phyloP scores from a whole-genome alignment of 2,888 invertebrate genomes.

The Drosophila peninsularis region DNA sequence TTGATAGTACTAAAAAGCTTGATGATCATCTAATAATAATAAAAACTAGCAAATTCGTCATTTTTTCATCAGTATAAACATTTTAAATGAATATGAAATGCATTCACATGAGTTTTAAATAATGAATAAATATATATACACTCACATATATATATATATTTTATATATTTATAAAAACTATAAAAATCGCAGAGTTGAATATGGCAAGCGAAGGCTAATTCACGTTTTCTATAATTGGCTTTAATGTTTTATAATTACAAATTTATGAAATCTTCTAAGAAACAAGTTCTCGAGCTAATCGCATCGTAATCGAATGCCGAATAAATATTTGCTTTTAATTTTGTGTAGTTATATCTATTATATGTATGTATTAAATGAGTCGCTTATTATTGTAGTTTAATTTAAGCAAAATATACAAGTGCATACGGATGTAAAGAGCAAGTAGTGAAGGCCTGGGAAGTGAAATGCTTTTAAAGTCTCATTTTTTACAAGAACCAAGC shows the following conservation, averaged over 20 bases:
- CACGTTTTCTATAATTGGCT: constrained; percentile 77
- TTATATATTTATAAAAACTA: constrained; percentile 79
- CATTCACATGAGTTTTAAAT: constrained; percentile 72
- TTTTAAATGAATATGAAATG: constrained; percentile 66
- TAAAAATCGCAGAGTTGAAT: constrained; percentile 64
- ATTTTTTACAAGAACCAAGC: constrained; percentile 80
- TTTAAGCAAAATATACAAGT: constrained; percentile 78
- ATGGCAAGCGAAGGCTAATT: constrained; percentile 65
- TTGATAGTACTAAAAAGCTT: constrained; percentile 41
- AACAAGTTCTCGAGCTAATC: constrained; percentile 56
- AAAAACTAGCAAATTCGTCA: constrained; percentile 60
- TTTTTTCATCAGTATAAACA: constrained; percentile 62
- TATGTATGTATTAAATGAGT: constrained; percentile 72
- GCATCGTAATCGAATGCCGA: constrained; percentile 52
- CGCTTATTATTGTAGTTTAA: constrained; percentile 80
- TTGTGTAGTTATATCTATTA: constrained; percentile 71
- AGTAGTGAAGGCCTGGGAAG: constrained; percentile 68
- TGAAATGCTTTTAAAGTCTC: constrained; percentile 82
- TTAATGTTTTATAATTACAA: constrained; percentile 70
- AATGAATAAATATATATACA: constrained; percentile 25
- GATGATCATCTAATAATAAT: constrained; percentile 26
- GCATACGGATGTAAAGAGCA: constrained; percentile 56
- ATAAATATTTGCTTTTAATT: constrained; percentile 68
- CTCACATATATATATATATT: constrained; percentile 61
- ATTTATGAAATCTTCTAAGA: constrained; percentile 32